Evolutionary conservation across 2,113 vertebrate genomes (phyloP), one percentile per base, ranked within the genome.

Genomic region (Nipponia nippon): DNA sequence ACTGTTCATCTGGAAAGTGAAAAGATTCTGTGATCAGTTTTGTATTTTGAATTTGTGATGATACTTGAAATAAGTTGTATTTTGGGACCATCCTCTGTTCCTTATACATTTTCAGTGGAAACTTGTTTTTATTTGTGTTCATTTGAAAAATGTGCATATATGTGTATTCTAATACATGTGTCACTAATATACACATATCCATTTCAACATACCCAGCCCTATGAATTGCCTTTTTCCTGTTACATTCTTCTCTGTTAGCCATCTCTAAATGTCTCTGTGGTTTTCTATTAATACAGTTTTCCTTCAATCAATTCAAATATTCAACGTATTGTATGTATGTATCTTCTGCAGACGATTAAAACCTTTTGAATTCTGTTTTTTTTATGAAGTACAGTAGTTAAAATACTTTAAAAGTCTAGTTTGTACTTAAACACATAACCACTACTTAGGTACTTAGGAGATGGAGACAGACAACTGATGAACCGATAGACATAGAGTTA

Each of bases 321-420:
- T 73, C 15, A 36, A 3, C 0, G 0, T 72, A 27, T 53, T 8
- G 1, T 50, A 36, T 56, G 20, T 75, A 3, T 65, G 36, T 67
- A 56, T 15, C 16, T 21, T 17, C 36, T 50, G 23, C 20, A 62
- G 52, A 66, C 23, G 29, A 71, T 59, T 4, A 87, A 84, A 73
- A 42, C 1, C 0, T 79, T 83, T 69, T 61, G 16, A 87, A 76
- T 84, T 69, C 6, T 87, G 13, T 19, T 80, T 49, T 49, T 49
- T 58, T 50, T 46, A 23, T 62, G 61, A 84, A 44, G 13, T 58
- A 50, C 20, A 46, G 22, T 36, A 55, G 17, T 46, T 55, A 49
- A 84, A 94, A 80, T 73, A 50, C 50, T 95, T 83, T 87, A 4
- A 7, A 73, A 53, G 17, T 63, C 53, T 69, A 27, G 6, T 40